Evolutionary conservation across 2,888 invertebrate species (phyloP), one percentile per base, ranked within the genome.

Genomic region (Phymatocera aterrima): DNA sequence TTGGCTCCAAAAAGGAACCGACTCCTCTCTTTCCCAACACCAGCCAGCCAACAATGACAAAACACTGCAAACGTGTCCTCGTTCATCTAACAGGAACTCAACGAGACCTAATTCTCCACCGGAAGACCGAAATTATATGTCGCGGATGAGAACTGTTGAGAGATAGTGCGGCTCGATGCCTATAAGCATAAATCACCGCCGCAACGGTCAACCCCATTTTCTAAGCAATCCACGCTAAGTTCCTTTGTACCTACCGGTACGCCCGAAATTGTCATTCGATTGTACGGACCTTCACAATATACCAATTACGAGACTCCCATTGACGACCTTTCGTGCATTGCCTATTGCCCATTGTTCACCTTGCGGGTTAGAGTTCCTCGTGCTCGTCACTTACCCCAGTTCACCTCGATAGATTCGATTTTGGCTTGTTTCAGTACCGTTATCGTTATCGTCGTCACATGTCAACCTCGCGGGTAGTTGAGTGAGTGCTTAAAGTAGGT

Each of bases 1-100:
- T 84, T 83, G 15, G n/a, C n/a, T n/a, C 75, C 57, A 34, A 60
- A 75, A 75, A 75, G n/a, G 75, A 75, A 75, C 75, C 57, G 51
- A 40, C 57, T 60, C 51, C 51, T 8, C 34, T 34, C 31, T 10
- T 54, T n/a, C 31, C 54, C 75, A 10, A 48, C 40, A 72, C 72
- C 31, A 57, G 51, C 72, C 21, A 15, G n/a, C n/a, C 75, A 43
- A 75, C 75, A 40, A 54, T 60, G 75, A 72, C 72, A 37, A 72
- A 54, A 72, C 51, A 51, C 54, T 51, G 31, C 51, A 34, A 51
- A 54, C 72, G n/a, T 51, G 68, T 43, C 40, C 46, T 68, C 57
- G 37, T 64, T 43, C 43, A 24, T 43, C 43, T 43, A 37, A 31
- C 34, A 64, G 34, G 24, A 18, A 64, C 64, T 34, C 34, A 64